Base-by-base conservation (phyloP, 1,140 invertebrate species). In the Ceratina australensis region DNA sequence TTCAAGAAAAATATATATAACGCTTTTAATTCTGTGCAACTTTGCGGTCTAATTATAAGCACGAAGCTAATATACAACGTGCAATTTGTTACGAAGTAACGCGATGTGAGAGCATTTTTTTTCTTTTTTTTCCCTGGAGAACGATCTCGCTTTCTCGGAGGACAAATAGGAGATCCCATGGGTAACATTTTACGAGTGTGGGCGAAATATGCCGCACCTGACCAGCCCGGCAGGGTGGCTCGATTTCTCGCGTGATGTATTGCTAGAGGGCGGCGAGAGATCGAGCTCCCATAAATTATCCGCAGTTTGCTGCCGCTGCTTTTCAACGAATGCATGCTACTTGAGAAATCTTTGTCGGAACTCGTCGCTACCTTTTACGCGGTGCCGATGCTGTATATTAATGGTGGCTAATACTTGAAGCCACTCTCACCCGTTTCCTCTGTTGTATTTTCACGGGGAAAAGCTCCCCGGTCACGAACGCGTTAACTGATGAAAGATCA, bases 221-320 rank as follows among this genome's bases (percentile, higher is more conserved):
- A 66, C 33, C 33, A 42, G 33, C 0, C 3, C 33, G 8, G 56
- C 28, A 20, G 4, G 10, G 22, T 20, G 18, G 28, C 33, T 28
- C 1, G 47, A n/a, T n/a, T 24, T 52, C 56, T 15, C 5, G 26
- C 22, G 52, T 74, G 75, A 65, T 71, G 73, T 72, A 83, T 67
- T 67, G 28, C 81, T 5, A 33, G 28, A 50, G 71, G 57, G 26
- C 69, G 33, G 7, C 24, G 42, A 24, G 56, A 80, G 67, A 85
- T 85, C 79, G 81, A 73, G 80, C 71, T 20, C 49, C 74, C 28
- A 68, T 72, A 73, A 72, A 80, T 81, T 78, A 77, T 15, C 47
- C 20, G 71, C 42, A 49, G 59, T 50, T 65, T 22, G 47, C 57
- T 33, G 22, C 49, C 52, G 4, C n/a, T 18, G 57, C 50, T 76